Base-by-base conservation (phyloP, 2,113 vertebrate genomes). In the Sinocyclocheilus anshuiensis region DNA sequence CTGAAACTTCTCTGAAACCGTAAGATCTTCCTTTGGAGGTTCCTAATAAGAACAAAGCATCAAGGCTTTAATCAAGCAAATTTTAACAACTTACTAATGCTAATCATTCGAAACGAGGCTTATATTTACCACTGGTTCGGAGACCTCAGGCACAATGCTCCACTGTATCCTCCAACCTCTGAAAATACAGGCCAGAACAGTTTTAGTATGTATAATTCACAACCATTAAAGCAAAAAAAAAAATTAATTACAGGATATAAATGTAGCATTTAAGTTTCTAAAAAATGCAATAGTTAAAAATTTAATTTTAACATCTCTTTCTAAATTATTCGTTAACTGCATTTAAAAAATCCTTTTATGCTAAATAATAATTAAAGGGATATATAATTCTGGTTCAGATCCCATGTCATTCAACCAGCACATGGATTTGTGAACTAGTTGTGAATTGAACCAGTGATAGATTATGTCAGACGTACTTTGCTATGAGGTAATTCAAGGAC, bases 401-500 rank as follows among this genome's bases (percentile, higher is more conserved):
- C 9, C 42, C 42, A 75, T 75, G 20, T 45, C 36, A 76, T 50
- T 22, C 42, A 76, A 55, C 48, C 16, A 77, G 50, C 50, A 55
- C 50, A 78, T 22, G 24, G 15, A 12, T 63, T 78, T 81, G 36
- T 61, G 9, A 53, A 57, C 53, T 59, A 81, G 57, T 63, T 83
- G 39, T 36, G 29, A 63, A 50, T 15, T 29, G 24, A 77, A 65
- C 5, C 42, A 36, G 53, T 22, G 67, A 80, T 22, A n/a, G 11
- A 10, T 83, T 11, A 16, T 80, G 26, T 74, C 26, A 4, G 33
- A 90, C 78, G 91, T 93, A 97, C 98, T 96, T 98, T 94, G 98
- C 96, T 72, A 99, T 99, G 94, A 99, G 97, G 95, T 97, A 99
- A 96, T 99, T 99, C 91, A 99, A 95, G 57, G 98, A 99, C 82